phyloP scores from a whole-genome alignment of 92 coral and sea anemone genomes.

The Zoanthus gigantus region DNA sequence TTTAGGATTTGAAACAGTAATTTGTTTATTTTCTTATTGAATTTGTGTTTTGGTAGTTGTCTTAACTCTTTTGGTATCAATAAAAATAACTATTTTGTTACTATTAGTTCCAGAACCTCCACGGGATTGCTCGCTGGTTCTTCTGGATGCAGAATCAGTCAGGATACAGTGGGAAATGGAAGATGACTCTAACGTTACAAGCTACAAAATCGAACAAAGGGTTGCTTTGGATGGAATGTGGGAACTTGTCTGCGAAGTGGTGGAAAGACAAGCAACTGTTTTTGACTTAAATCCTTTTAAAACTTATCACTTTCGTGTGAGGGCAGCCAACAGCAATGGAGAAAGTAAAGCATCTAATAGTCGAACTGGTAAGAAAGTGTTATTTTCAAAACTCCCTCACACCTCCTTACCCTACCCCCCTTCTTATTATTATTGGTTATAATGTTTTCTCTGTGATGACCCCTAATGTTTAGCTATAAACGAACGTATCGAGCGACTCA shows the following conservation, averaged over 20 bases:
- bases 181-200: not conserved
- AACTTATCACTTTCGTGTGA: conserved; percentile 16
- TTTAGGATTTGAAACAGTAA: too few species aligned
- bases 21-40: too few species aligned
- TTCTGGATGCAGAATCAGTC: not conserved
- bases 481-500: too few species aligned
- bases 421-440: too few species aligned
- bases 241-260: conserved; percentile 1
- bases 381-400: not conserved
- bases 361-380: not conserved
- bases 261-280: not conserved
- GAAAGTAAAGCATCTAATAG: conserved; percentile 8
- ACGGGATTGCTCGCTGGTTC: not conserved
- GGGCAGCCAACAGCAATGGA: conserved; percentile 7
- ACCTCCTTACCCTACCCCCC: too few species aligned
- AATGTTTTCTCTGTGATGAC: too few species aligned
- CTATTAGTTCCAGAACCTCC: conserved; percentile 24
- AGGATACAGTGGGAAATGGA: not conserved
- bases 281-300: not conserved
- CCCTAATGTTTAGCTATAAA: too few species aligned
- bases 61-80: too few species aligned
- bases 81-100: not conserved
- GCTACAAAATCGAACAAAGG: conserved; percentile 18
- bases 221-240: not conserved
- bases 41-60: too few species aligned